Base-by-base conservation (phyloP, 92 coral and sea anemone genomes). In the Parazoanthus swiftii region DNA sequence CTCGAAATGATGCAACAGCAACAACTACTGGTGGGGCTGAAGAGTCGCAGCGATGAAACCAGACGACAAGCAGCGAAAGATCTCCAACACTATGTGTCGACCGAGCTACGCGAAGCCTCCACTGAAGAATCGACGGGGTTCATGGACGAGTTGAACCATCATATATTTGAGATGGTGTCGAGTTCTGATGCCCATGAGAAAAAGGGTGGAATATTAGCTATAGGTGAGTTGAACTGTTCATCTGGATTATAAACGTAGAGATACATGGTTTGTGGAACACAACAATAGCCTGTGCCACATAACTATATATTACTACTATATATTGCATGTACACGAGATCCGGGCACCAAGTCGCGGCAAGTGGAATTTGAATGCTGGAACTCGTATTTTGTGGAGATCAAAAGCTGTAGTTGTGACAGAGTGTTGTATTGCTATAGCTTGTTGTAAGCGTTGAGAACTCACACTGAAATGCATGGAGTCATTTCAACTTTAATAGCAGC, bases 201-300 rank as follows among this genome's bases (percentile, higher is more conserved):
- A 89, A 97, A 97, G 85, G 99, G 99, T 56, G 99, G 99, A 79
- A 97, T 97, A 37, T 91, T 97, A 92, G 99, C 99, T 23, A 97
- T 97, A 74, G 98, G 98, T 95, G 80, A 91, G 94, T 84, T 56
- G 43, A 80, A 5, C 33, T 5, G 2, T 26, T 14, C 66, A 1
- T 13, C 7, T 36, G 0, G n/a, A 29, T 33, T 80, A 18, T 54
- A 58, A 23, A 1, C 44, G 71, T 43, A 58, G 11, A 87, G 74
- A 38, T 44, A 39, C 81, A 76, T 83, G 90, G 87, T 82, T 29
- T 80, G n/a, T 88, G 81, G 18, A 72, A 90, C 85, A 83, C 88
- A 18, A 75, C 78, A 39, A 76, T 8, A 81, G 66, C 25, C 68
- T 63, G 58, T 51, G 58, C 16, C 68, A 63, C 68, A 63, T 13